Evolutionary conservation across 1,140 invertebrate species (phyloP).

Genomic region (Cataglyphis hispanica): DNA sequence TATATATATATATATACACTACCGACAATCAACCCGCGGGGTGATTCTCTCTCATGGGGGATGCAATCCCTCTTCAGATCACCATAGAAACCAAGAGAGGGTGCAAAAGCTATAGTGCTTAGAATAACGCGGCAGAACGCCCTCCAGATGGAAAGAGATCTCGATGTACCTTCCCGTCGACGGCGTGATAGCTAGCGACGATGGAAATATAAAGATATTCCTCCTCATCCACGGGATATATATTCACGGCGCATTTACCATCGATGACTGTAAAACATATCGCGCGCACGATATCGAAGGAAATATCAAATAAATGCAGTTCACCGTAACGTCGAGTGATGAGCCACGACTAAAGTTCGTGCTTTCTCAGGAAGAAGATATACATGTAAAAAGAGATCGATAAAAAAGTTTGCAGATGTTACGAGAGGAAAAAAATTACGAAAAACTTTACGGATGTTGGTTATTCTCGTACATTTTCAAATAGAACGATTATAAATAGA

Average conservation of each 20-base stretch:
- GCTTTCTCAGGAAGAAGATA: not conserved
- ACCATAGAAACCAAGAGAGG: slow-evolving; percentile 79
- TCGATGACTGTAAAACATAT: slow-evolving; percentile 39
- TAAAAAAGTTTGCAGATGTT: not conserved
- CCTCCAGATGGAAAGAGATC: slow-evolving; percentile 66
- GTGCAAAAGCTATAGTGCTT: slow-evolving; percentile 74
- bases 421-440: not conserved
- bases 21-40: slow-evolving; percentile 68
- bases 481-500: not conserved
- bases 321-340: not conserved
- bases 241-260: slow-evolving; percentile 16
- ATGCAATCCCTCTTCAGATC: slow-evolving; percentile 67
- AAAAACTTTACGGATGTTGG: not conserved
- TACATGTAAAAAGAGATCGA: not conserved
- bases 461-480: not conserved
- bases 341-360: not conserved
- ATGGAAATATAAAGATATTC: slow-evolving; percentile 46
- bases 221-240: slow-evolving; percentile 26
- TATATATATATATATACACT: not conserved
- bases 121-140: slow-evolving; percentile 67
- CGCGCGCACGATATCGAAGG: slow-evolving; percentile 2
- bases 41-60: slow-evolving; percentile 56
- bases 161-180: not conserved
- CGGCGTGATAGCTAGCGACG: slow-evolving; percentile 26
- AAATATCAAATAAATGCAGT: slow-evolving; percentile 7